Evolutionary conservation across 2,888 invertebrate species (phyloP), one percentile per base, ranked within the genome.

Genomic region (Clepsis dumicolana): DNA sequence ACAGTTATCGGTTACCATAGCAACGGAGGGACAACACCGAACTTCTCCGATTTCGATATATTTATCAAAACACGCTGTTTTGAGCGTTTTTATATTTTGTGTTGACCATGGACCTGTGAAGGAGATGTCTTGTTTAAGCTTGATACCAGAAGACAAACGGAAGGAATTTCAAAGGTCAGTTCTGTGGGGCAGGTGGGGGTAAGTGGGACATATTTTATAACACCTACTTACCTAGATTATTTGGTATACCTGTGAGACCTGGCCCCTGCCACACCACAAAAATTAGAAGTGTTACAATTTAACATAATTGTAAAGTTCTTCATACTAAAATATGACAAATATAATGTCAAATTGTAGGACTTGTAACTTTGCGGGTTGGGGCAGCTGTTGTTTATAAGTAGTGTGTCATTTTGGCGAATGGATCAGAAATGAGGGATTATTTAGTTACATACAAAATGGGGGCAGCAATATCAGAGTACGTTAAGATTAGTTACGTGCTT

Each of bases 71-170:
- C 64, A 35, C 70, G 74, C 81, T 67, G 48, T 83, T 82, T 85
- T 76, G 78, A 78, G 80, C 73, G 65, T 70, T 76, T 75, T 71
- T 66, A 73, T 69, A 70, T 75, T 71, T 85, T 80, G 72, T 82
- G 72, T 74, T 72, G 75, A 83, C 80, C 81, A 91, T 91, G 89
- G 79, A 71, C 65, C 69, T 76, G 79, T 84, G 78, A 76, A 73
- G 76, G 90, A 73, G 64, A 93, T 94, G 92, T 94, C 94, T 81
- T 88, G 91, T 73, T 74, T 94, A 78, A 94, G 94, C 84, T 83
- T 94, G 65, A 83, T 93, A 63, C 93, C 94, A 16, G 94, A 94
- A 81, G 94, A 94, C 74, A 93, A 86, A 79, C 83, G 81, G 59
- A 92, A 88, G 79, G 89, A 90, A 21, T 70, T 69, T 35, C 74